phyloP scores from a whole-genome alignment of 1,140 invertebrate species.

The Theocolax elegans region DNA sequence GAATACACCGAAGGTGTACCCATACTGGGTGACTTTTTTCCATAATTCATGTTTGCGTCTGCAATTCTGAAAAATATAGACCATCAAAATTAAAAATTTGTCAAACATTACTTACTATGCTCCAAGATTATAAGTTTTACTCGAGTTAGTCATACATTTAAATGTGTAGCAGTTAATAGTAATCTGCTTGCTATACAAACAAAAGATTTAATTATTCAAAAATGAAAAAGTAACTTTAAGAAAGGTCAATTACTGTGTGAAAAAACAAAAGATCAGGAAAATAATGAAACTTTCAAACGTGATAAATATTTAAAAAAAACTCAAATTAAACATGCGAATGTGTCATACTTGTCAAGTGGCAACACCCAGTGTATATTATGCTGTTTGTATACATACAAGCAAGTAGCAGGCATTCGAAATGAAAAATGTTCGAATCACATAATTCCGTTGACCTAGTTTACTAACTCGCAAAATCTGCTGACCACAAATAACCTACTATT shows the following conservation, averaged over 20 bases:
- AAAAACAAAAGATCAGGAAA: no score
- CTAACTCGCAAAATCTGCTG: background rate
- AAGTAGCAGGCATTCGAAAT: background rate
- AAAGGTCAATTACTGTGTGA: no score
- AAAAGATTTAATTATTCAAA: no score
- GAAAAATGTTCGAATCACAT: background rate
- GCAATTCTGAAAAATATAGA: conserved; percentile 5
- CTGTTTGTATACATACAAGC: conserved; percentile 28
- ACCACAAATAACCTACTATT: background rate
- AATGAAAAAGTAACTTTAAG: no score
- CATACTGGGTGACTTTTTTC: conserved; percentile 78
- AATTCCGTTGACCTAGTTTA: background rate
- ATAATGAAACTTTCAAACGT: no score
- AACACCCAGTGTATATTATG: conserved; percentile 38
- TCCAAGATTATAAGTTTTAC: no score
- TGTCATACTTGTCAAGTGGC: conserved; percentile 33
- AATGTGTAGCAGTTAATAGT: no score
- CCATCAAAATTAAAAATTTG: no score
- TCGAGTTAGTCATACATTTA: no score
- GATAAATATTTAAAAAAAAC: no score
- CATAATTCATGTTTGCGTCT: conserved; percentile 69
- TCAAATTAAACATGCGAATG: conserved; percentile 21
- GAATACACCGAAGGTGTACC: conserved; percentile 88
- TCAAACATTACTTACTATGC: no score
- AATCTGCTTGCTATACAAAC: no score